These are phyloP conservation scores for Drosophila biarmipes DNA, from an alignment of 1,140 invertebrate genomes.

Conservation along the genomic window DNA sequence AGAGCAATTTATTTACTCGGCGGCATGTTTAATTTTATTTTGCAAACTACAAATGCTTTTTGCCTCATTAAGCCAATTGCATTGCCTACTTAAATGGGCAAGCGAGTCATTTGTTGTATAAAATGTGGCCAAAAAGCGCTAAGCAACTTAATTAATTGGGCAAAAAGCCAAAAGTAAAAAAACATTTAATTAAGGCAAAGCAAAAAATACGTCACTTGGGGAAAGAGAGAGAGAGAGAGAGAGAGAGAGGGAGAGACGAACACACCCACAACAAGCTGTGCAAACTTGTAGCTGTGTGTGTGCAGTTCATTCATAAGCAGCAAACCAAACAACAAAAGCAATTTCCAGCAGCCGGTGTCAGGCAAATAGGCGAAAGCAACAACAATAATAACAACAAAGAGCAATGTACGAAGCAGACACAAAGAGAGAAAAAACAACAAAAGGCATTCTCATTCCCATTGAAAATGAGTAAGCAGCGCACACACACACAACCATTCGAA, in stretches of 20 bases:
- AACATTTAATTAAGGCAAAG: conserved; percentile 61
- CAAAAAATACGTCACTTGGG: conserved; percentile 28
- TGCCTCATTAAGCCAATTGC: conserved; percentile 50
- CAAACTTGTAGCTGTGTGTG: conserved; percentile 17
- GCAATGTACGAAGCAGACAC: conserved; percentile 24
- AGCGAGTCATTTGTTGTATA: conserved; percentile 7
- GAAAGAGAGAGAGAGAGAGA: not conserved
- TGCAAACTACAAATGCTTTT: conserved; percentile 18
- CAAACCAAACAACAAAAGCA: conserved; percentile 47
- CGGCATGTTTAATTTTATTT: conserved; percentile 10
- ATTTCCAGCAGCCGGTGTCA: conserved; percentile 65
- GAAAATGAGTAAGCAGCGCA: conserved; percentile 57
- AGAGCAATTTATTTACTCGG: conserved; percentile 67
- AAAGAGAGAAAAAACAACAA: conserved; percentile 24
- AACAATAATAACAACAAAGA: conserved; percentile 43
- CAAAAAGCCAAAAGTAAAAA: conserved; percentile 41
- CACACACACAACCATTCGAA: conserved; percentile 28
- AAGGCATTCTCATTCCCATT: conserved; percentile 36
- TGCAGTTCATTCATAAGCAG: conserved; percentile 66
- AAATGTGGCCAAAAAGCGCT: conserved; percentile 19
- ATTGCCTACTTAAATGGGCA: conserved; percentile 75
- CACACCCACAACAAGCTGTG: conserved; percentile 43
- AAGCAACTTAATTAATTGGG: conserved; percentile 66
- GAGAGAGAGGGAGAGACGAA: conserved; percentile 11
- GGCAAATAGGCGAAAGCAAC: conserved; percentile 60